Evolutionary conservation across 1,140 invertebrate species (phyloP), one percentile per base, ranked within the genome.

Genomic region (Leptinotarsa undecemlineata): DNA sequence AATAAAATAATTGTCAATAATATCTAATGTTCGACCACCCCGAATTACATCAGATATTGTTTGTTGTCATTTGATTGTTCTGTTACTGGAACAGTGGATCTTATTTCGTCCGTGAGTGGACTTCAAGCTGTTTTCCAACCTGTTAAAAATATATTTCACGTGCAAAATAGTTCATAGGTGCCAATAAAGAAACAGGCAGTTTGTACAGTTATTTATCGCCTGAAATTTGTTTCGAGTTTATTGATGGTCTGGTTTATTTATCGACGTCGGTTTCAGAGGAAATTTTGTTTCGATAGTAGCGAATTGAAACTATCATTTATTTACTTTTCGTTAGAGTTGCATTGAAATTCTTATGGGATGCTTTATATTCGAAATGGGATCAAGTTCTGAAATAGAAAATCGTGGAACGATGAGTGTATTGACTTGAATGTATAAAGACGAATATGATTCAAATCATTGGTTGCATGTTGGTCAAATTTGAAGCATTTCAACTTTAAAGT

Each of bases 211-310:
- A 57, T 57, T 57, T 57, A 57, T 57, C 6, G n/a, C 0, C 15
- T 57, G 51, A 57, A 57, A 57, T 57, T 57, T 57, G 51, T 57
- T 57, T 5, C 51, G n/a, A 57, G 51, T 57, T 57, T 57, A 57
- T 57, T 57, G 51, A 57, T n/a, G 51, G 17, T 57, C 51, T 57
- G 51, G 51, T 57, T 57, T 57, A 57, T 57, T 57, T 57, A 57
- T 57, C 51, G 15, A 17, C 15, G 15, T 57, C 51, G 51, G 17
- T 5, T 17, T 57, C 6, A 57, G 13, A 57, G n/a, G 51, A 57
- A 57, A 57, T 57, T 19, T 17, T 6, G 15, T 17, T 57, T 57
- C 51, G 51, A 57, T 57, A 57, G 14, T n/a, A 57, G 51, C 51
- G 1, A 57, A 57, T 15, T 57, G 6, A 57, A 57, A 57, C 51